Evolutionary conservation across 2,797 vertebrate species (phyloP).

Genomic region (Scolopax rusticola): DNA sequence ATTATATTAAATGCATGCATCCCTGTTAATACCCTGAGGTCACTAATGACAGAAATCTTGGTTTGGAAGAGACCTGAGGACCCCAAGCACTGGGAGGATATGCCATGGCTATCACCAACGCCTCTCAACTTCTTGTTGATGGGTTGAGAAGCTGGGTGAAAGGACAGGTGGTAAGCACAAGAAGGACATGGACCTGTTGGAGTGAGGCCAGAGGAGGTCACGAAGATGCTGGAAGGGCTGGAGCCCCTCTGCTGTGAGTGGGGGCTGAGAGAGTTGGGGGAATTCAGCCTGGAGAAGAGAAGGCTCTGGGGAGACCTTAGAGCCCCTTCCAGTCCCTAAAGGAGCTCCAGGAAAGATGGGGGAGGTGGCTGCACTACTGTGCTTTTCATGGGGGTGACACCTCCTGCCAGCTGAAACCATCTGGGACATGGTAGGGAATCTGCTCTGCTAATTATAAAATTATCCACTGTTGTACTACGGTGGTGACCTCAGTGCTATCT

Average conservation of each 20-base stretch:
- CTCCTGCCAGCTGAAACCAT: background rate
- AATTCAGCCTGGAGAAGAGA: background rate
- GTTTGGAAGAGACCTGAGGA: background rate
- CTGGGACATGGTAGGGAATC: background rate
- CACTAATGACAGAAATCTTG: background rate
- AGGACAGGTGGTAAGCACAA: background rate
- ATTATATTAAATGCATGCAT: background rate
- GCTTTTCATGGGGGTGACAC: rapidly evolving
- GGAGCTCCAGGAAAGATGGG: background rate
- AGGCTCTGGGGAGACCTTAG: background rate
- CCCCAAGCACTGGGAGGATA: background rate
- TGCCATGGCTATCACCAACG: background rate
- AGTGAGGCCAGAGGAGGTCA: background rate
- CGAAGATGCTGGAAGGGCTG: background rate
- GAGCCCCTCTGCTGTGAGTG: background rate
- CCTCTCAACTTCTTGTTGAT: background rate
- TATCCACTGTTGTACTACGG: background rate
- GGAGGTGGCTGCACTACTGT: rapidly evolving
- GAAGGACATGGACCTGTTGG: background rate
- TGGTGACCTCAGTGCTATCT: background rate
- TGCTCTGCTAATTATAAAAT: background rate
- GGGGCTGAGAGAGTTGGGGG: background rate
- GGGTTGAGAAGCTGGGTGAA: background rate
- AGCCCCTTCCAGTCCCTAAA: background rate
- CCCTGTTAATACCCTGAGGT: background rate